phyloP scores from a whole-genome alignment of 2,797 vertebrate species.

The Hyperoplus immaculatus region DNA sequence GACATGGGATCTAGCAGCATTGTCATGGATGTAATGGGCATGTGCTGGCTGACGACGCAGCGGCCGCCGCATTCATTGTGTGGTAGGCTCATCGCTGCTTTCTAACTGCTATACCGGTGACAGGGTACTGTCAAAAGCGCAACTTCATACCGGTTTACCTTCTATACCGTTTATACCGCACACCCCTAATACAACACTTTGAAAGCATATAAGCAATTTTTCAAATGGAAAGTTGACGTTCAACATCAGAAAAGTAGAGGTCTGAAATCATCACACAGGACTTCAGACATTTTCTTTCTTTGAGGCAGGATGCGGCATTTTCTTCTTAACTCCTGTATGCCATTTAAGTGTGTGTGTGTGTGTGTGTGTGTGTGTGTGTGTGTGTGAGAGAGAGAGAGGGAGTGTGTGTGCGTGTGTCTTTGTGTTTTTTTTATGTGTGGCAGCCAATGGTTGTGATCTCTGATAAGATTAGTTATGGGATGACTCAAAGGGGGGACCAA shows the following conservation, averaged over 20 bases:
- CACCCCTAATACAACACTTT: no score
- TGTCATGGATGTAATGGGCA: no score
- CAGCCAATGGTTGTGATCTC: conserved; percentile 59
- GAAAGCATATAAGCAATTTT: background rate
- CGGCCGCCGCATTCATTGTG: no score
- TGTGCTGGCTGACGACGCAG: no score
- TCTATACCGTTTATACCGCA: no score
- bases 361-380: conserved; percentile 16
- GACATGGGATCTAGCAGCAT: no score
- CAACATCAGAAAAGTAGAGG: background rate
- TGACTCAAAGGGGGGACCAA: conserved; percentile 59
- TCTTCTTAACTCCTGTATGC: conserved; percentile 18
- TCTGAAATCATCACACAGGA: conserved; percentile 28
- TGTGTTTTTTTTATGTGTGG: conserved; percentile 8
- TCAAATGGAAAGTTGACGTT: conserved; percentile 17
- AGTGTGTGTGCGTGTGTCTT: conserved; percentile 18
- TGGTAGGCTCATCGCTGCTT: no score
- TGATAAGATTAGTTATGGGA: conserved; percentile 60
- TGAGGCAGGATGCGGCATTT: conserved; percentile 32
- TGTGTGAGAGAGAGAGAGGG: conserved; percentile 6
- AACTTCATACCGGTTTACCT: no score
- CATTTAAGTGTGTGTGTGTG: conserved; percentile 8
- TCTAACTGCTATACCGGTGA: no score
- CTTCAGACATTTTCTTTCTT: conserved; percentile 35
- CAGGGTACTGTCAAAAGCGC: no score